phyloP scores from a whole-genome alignment of 1,140 invertebrate genomes.

The Drosophila bifasciata region DNA sequence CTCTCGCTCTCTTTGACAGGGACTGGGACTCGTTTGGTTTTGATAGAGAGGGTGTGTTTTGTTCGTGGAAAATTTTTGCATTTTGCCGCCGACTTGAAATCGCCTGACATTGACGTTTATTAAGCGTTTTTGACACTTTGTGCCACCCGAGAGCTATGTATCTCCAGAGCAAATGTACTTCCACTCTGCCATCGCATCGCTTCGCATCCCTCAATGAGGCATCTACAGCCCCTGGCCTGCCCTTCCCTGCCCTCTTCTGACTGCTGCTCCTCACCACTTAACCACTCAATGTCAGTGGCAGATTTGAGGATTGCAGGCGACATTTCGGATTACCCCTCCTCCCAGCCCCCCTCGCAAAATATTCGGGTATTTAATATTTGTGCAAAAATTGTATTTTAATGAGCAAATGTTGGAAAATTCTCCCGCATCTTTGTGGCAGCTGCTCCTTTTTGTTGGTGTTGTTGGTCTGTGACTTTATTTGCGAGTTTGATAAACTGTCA shows the following conservation, averaged over 20 bases:
- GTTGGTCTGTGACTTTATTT: slow-evolving; percentile 50
- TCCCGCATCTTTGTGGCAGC: slow-evolving; percentile 43
- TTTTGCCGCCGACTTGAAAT: slow-evolving; percentile 67
- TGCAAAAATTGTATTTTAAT: slow-evolving; percentile 78
- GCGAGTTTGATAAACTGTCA: slow-evolving; percentile 73
- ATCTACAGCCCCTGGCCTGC: not conserved
- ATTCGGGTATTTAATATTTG: slow-evolving; percentile 75
- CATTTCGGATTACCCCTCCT: slow-evolving; percentile 32
- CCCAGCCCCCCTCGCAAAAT: slow-evolving; percentile 33
- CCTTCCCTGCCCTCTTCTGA: not conserved
- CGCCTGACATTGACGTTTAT: slow-evolving; percentile 81
- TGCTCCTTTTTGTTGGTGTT: slow-evolving; percentile 39
- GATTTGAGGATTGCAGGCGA: slow-evolving; percentile 51
- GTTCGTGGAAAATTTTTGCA: slow-evolving; percentile 65
- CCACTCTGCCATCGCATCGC: slow-evolving; percentile 8
- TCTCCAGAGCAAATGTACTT: slow-evolving; percentile 55
- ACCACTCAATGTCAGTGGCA: slow-evolving; percentile 76
- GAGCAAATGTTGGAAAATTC: slow-evolving; percentile 40
- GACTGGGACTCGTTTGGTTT: no score
- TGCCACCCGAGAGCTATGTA: slow-evolving; percentile 64
- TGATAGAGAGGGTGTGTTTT: slow-evolving; percentile 56
- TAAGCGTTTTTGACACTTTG: slow-evolving; percentile 81
- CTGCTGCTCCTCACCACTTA: slow-evolving; percentile 47
- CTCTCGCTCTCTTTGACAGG: slow-evolving; percentile 4
- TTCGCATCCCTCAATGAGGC: not conserved